Evolutionary conservation across 2,888 invertebrate genomes (phyloP).

Genomic region (Eledona agricola): DNA sequence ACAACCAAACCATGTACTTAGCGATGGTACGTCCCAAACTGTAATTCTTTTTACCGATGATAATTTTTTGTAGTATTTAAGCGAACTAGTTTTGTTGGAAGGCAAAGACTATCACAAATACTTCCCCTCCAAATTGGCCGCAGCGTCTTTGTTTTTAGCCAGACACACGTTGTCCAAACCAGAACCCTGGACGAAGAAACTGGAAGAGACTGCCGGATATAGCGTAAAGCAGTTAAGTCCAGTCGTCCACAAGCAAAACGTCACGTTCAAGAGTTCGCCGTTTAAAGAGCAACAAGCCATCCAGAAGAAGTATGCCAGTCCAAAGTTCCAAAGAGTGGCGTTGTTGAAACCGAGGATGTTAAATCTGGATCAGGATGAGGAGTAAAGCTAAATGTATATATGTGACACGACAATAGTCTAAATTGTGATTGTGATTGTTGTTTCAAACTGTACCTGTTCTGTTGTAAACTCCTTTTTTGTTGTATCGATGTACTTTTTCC

Average conservation of each 20-base stretch:
- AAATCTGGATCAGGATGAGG: constrained; percentile 34
- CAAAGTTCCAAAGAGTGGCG: constrained; percentile 52
- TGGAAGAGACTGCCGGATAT: constrained; percentile 64
- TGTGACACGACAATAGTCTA: too few relatives aligned
- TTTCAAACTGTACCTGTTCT: too few relatives aligned
- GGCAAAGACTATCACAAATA: constrained; percentile 54
- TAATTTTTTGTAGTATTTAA: constrained; percentile 49
- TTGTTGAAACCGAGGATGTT: constrained; percentile 48
- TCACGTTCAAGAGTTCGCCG: constrained; percentile 63
- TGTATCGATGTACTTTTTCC: too few relatives aligned
- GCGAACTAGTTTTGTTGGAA: constrained; percentile 58
- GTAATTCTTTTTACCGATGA: neutral
- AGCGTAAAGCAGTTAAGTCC: constrained; percentile 63
- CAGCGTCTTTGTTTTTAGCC: constrained; percentile 56
- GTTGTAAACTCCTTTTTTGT: too few relatives aligned
- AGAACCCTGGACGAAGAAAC: constrained; percentile 58
- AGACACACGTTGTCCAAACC: constrained; percentile 49
- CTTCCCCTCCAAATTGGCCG: constrained; percentile 58
- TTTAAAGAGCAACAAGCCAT: constrained; percentile 66
- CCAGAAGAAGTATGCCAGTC: constrained; percentile 65
- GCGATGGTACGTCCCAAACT: constrained; percentile 52
- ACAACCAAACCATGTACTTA: constrained; percentile 50
- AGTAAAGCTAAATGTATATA: constrained; percentile 4
- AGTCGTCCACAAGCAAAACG: constrained; percentile 64
- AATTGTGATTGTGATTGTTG: too few relatives aligned